Conservation (phyloP, 2,888 invertebrate genomes). For the Conus canariensis region DNA sequence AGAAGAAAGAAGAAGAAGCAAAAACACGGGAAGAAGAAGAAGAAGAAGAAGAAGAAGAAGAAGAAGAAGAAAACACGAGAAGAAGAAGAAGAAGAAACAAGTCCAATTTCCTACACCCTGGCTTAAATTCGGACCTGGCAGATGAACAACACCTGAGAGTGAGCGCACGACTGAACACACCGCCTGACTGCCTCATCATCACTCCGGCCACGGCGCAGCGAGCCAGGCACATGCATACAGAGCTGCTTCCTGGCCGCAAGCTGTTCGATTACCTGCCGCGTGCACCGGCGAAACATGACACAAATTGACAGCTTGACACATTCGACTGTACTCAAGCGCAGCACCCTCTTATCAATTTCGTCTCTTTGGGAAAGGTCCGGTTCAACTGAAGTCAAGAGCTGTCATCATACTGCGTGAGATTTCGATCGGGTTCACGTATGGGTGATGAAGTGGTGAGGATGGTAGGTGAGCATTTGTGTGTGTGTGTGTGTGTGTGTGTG, state of each 20-base stretch:
- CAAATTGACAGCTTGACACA: slow-evolving; percentile 30
- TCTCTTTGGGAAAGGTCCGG: background rate
- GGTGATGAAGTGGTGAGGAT: too few relatives aligned
- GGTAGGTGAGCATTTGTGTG: too few relatives aligned
- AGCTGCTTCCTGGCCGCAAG: background rate
- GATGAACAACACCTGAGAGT: background rate
- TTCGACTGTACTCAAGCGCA: slow-evolving; percentile 5
- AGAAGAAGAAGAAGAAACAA: background rate
- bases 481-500: too few relatives aligned
- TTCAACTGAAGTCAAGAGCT: too few relatives aligned
- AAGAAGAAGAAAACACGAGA: too few relatives aligned
- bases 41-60: background rate
- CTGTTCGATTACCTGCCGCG: background rate
- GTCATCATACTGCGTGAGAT: too few relatives aligned
- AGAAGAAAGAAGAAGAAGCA: background rate
- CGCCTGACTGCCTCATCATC: background rate
- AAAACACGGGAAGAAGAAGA: background rate
- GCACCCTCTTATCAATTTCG: background rate
- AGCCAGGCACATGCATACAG: background rate
- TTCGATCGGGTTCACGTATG: too few relatives aligned
- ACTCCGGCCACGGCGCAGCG: background rate
- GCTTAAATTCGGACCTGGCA: too few relatives aligned
- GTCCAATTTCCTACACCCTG: too few relatives aligned
- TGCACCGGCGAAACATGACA: slow-evolving; percentile 26
- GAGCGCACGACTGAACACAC: background rate